Evolutionary conservation across 1,140 invertebrate genomes (phyloP).

Genomic region (Drepana arcuata): DNA sequence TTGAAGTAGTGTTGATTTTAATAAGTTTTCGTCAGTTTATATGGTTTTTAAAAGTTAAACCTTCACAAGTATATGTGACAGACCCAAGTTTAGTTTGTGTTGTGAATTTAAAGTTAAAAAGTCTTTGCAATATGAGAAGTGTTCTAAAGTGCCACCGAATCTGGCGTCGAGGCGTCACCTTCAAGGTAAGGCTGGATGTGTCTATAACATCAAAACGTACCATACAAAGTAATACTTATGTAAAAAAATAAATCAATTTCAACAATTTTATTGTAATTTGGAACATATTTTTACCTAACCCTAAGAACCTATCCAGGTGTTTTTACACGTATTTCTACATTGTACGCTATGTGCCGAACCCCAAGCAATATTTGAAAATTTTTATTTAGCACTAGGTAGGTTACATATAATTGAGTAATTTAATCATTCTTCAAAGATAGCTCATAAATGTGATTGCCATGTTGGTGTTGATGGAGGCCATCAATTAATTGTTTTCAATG

Average conservation of each 20-base stretch:
- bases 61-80: conserved; percentile 68
- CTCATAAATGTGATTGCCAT: no score
- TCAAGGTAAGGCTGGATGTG: conserved; percentile 68
- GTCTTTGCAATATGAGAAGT: conserved; percentile 66
- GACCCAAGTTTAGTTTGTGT: conserved; percentile 68
- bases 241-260: neutral
- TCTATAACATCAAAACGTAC: conserved; percentile 56
- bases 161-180: conserved; percentile 62
- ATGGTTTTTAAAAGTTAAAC: conserved; percentile 58
- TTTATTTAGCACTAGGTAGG: no score
- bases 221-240: conserved; percentile 6
- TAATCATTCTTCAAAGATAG: no score
- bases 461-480: no score
- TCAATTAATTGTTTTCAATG: no score
- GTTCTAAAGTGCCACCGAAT: conserved; percentile 64
- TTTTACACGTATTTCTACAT: no score
- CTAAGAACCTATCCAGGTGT: no score
- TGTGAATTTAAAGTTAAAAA: conserved; percentile 65
- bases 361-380: no score
- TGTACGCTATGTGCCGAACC: no score
- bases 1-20: conserved; percentile 71
- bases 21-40: conserved; percentile 66
- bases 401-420: no score
- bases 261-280: no score
- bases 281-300: no score